A percentile compares a stretch with the other conserved stretches of the same genome.
Conservation (phyloP, 2,888 invertebrate species). For the Leptothorax acervorum region DNA sequence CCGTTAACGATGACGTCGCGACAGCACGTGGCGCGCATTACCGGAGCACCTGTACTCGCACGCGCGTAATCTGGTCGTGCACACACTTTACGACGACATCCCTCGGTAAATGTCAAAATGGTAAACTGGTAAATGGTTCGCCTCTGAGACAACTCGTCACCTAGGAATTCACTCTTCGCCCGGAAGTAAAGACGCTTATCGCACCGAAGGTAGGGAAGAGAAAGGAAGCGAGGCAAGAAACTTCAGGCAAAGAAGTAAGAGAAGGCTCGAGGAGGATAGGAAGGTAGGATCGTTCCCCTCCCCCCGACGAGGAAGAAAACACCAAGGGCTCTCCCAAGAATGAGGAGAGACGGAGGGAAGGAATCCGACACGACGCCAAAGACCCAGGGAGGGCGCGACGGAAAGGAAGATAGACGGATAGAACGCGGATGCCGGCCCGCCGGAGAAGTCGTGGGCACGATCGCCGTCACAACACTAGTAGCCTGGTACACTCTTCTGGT, state of each 20-base stretch:
- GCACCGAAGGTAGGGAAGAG: slow-evolving; percentile 42
- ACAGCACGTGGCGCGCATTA: slow-evolving; percentile 43
- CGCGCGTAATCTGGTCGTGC: slow-evolving; percentile 35
- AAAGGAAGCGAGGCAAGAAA: slow-evolving; percentile 22
- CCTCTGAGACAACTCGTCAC: slow-evolving; percentile 40
- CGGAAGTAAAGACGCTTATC: slow-evolving; percentile 55
- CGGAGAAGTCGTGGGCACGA: slow-evolving; percentile 81
- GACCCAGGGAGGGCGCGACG: slow-evolving; percentile 39
- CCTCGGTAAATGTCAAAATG: slow-evolving; percentile 17
- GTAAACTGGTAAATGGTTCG: slow-evolving; percentile 39
- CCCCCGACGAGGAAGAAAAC: slow-evolving; percentile 18
- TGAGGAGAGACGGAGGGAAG: slow-evolving; percentile 9
- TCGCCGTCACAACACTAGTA: slow-evolving; percentile 83
- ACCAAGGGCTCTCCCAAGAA: slow-evolving; percentile 10
- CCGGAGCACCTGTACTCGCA: slow-evolving; percentile 66
- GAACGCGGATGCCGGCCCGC: slow-evolving; percentile 72
- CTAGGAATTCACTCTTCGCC: slow-evolving; percentile 55
- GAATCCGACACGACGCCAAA: slow-evolving; percentile 25
- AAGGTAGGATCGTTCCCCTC: slow-evolving; percentile 10
- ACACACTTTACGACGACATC: slow-evolving; percentile 60
- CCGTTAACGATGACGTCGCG: slow-evolving; percentile 4
- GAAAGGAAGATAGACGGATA: slow-evolving; percentile 44
- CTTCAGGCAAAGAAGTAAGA: background rate
- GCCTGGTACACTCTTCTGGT: slow-evolving; percentile 72
- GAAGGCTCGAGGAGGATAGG: background rate